A percentile compares a stretch with the other conserved stretches of the same genome.
Conservation (phyloP, 2,888 invertebrate species). For the Troglohyphantes excavatus region DNA sequence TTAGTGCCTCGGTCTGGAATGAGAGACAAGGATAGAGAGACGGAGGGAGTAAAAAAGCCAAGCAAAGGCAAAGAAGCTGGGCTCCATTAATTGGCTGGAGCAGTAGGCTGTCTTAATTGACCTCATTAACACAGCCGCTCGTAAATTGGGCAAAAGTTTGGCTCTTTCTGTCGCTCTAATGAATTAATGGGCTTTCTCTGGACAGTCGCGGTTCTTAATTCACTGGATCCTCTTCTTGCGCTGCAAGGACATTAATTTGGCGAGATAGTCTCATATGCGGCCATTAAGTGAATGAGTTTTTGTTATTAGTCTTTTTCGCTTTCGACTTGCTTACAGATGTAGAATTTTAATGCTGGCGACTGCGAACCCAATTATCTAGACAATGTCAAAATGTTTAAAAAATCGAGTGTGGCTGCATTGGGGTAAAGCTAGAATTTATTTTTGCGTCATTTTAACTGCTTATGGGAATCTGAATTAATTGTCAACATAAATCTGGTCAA, state of each 20-base stretch:
- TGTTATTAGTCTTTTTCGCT: background rate
- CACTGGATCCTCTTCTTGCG: conserved; percentile 36
- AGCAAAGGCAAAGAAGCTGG: conserved; percentile 22
- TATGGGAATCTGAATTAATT: too few species aligned
- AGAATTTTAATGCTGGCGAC: conserved; percentile 19
- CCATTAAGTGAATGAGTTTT: conserved; percentile 22
- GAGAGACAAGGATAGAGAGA: conserved; percentile 12
- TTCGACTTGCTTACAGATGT: conserved; percentile 28
- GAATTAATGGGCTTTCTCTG: conserved; percentile 65
- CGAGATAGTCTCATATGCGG: conserved; percentile 37
- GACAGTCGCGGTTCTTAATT: conserved; percentile 65
- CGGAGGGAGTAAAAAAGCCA: conserved; percentile 36
- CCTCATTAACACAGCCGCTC: conserved; percentile 75
- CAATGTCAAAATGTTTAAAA: too few species aligned
- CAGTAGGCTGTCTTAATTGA: conserved; percentile 71
- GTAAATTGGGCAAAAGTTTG: conserved; percentile 75
- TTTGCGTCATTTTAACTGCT: too few species aligned
- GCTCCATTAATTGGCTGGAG: conserved; percentile 73
- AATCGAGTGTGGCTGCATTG: too few species aligned
- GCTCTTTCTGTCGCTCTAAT: conserved; percentile 69
- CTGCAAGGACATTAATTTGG: conserved; percentile 67
- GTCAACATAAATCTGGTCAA: too few species aligned
- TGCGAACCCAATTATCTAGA: background rate
- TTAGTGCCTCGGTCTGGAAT: conserved; percentile 27
- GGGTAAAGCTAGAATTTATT: too few species aligned